These are phyloP conservation scores for Neopipo cinnamomea DNA, from an alignment of 2,113 vertebrate species.

Conservation along the genomic window DNA sequence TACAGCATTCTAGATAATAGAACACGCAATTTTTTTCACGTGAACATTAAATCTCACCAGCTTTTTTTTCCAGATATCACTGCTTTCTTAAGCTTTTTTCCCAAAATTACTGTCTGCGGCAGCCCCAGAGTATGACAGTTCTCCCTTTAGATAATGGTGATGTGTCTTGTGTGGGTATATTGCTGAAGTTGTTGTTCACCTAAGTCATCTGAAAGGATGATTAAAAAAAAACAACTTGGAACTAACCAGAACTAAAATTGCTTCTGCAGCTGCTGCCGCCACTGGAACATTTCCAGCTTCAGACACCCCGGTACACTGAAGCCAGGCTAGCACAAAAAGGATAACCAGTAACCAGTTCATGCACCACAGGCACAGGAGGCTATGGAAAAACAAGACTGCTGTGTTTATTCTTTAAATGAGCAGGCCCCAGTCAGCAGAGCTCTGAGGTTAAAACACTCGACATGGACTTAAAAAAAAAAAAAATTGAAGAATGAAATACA, in stretches of 20 bases:
- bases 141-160: not conserved
- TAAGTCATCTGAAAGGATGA: not conserved
- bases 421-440: not conserved
- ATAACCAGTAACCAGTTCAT: not conserved
- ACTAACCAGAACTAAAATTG: not conserved
- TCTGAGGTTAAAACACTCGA: not conserved
- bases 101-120: not conserved
- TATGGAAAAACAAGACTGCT: not conserved
- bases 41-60: not conserved
- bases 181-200: not conserved
- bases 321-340: not conserved
- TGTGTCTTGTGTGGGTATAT: not conserved
- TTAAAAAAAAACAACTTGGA: not conserved
- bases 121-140: not conserved
- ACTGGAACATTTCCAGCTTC: not conserved
- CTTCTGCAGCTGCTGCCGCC: not conserved
- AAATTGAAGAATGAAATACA: not conserved
- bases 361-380: fast-evolving
- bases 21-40: not conserved
- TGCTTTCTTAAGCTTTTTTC: not conserved
- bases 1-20: not conserved
- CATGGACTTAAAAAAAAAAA: not conserved
- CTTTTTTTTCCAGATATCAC: not conserved
- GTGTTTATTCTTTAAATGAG: not conserved
- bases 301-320: not conserved